phyloP scores from a whole-genome alignment of 1,140 invertebrate species.

The Zaprionus davidi region DNA sequence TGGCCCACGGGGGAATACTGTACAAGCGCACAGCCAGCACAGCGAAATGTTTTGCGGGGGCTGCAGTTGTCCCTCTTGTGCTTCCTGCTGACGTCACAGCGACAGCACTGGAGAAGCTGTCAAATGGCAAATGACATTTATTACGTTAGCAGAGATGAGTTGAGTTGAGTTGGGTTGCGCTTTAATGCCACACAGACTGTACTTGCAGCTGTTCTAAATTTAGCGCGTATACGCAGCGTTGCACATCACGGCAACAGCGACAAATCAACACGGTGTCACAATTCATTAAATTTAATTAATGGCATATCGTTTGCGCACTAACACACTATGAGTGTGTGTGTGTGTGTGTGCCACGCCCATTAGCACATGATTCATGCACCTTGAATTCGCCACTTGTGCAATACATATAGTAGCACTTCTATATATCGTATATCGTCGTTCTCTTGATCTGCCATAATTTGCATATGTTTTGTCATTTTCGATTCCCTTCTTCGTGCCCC shows the following conservation, averaged over 20 bases:
- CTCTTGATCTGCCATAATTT: conserved; percentile 24
- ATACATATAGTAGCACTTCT: not conserved
- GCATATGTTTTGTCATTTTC: conserved; percentile 32
- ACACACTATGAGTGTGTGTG: not conserved
- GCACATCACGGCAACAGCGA: conserved; percentile 23
- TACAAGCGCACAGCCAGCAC: conserved; percentile 7
- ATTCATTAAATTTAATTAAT: conserved; percentile 82
- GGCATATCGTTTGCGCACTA: conserved; percentile 32
- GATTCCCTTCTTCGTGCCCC: not conserved
- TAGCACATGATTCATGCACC: conserved; percentile 10
- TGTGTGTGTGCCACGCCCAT: not conserved
- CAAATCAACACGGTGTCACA: conserved; percentile 71
- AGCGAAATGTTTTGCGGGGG: conserved; percentile 20
- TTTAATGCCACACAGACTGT: conserved; percentile 39
- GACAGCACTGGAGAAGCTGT: conserved; percentile 23
- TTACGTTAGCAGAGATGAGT: conserved; percentile 55
- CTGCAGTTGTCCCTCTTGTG: conserved; percentile 3
- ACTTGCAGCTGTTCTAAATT: conserved; percentile 21
- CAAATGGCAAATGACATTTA: conserved; percentile 61
- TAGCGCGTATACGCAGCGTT: conserved; percentile 49
- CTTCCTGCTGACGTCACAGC: conserved; percentile 37
- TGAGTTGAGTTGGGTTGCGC: not conserved
- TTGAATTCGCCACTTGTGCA: conserved; percentile 6
- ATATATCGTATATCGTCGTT: conserved; percentile 1
- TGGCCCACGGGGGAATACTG: conserved; percentile 13